phyloP scores from a whole-genome alignment of 2,797 vertebrate species.

The Phoebastria nigripes region DNA sequence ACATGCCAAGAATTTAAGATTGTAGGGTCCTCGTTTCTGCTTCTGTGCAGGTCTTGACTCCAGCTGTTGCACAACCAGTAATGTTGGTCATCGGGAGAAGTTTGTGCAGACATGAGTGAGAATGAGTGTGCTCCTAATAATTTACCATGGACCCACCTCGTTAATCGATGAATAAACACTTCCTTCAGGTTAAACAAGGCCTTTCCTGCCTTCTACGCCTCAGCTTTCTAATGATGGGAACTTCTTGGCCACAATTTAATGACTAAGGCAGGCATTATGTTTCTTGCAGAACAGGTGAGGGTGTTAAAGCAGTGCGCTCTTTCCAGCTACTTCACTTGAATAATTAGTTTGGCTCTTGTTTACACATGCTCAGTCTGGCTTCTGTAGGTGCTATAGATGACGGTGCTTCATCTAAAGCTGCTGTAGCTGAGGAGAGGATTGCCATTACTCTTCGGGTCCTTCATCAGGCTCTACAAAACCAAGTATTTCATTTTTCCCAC shows the following conservation, averaged over 20 bases:
- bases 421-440: not conserved
- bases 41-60: not conserved
- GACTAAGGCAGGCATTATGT: accelerated
- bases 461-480: not conserved
- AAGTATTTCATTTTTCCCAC: not conserved
- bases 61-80: not conserved
- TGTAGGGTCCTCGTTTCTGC: accelerated
- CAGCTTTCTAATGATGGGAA: not conserved
- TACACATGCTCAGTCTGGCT: not conserved
- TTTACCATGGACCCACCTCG: accelerated
- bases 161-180: not conserved
- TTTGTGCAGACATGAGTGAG: not conserved
- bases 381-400: not conserved
- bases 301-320: accelerated
- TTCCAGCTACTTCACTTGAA: not conserved
- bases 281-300: not conserved
- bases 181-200: not conserved
- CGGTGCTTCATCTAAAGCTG: not conserved
- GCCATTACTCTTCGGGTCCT: not conserved
- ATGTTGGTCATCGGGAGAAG: not conserved
- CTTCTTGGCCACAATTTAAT: accelerated
- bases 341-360: not conserved
- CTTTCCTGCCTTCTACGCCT: not conserved
- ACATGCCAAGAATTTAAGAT: not conserved
- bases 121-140: not conserved